A percentile compares a stretch with the other conserved stretches of the same genome.
phyloP scores from a whole-genome alignment of 2,888 invertebrate species.

The Abrostola triplasia region DNA sequence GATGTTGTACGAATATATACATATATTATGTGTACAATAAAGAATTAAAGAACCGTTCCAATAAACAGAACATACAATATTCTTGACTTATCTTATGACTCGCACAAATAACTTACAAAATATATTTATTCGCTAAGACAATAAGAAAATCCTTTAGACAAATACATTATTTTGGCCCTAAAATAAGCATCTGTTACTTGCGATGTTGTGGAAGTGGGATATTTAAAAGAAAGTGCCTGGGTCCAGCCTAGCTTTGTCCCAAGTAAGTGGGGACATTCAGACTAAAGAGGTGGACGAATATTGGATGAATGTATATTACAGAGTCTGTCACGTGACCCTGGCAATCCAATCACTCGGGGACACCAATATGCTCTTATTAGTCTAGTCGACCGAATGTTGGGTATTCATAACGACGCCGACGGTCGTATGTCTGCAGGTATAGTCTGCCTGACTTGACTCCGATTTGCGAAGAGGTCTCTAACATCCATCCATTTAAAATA shows the following conservation, averaged over 20 bases:
- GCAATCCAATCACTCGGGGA: too few species aligned
- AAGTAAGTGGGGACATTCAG: neutral
- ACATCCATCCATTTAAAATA: too few species aligned
- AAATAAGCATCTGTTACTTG: slow-evolving; percentile 32
- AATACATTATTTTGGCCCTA: slow-evolving; percentile 18
- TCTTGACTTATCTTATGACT: neutral
- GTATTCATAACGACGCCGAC: too few species aligned
- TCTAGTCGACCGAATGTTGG: too few species aligned
- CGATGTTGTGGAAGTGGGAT: slow-evolving; percentile 20
- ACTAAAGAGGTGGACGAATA: neutral
- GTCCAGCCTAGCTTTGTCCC: neutral
- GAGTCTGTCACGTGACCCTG: neutral
- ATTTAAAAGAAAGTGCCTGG: neutral
- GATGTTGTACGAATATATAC: too few species aligned
- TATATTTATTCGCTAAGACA: slow-evolving; percentile 20
- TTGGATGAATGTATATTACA: neutral
- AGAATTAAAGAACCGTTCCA: too few species aligned
- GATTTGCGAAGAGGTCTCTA: too few species aligned
- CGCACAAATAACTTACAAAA: slow-evolving; percentile 15
- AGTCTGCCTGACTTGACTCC: too few species aligned
- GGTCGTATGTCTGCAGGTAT: too few species aligned
- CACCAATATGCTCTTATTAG: too few species aligned
- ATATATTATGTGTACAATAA: too few species aligned
- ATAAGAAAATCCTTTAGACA: slow-evolving; percentile 19
- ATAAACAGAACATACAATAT: too few species aligned